Evolutionary conservation across 2,113 vertebrate species (phyloP), one percentile per base, ranked within the genome.

Genomic region (Corythoichthys haematopterus): DNA sequence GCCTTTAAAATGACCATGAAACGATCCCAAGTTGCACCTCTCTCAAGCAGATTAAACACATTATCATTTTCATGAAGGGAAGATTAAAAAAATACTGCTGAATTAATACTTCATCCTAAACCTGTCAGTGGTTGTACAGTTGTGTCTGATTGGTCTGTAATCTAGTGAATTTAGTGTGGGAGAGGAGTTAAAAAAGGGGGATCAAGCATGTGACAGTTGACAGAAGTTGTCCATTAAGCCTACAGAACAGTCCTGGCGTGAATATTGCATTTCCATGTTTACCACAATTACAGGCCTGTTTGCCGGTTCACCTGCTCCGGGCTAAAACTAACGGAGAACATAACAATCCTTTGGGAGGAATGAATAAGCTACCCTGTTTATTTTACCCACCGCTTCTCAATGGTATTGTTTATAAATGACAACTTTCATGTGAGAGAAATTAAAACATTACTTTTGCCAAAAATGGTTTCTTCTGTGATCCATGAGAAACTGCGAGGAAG

Each of bases 221-320:
- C 76, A 88, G 75, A 79, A 87, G 80, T 74, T 78, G 68, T 83
- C 84, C 82, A 84, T 87, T 82, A 80, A 68, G 78, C 4, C 40
- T 65, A 64, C 35, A 0, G 62, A 74, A 69, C 60, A 3, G 75
- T 66, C 76, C 65, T 81, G 72, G 70, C 71, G 75, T 79, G 74
- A 84, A 83, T 88, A 81, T 83, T 79, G 80, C 77, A 77, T 83
- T 84, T 84, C 78, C 55, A 36, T 72, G 66, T 85, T 85, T 77
- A 83, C 75, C 11, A 61, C 74, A 79, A 79, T 88, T 80, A 84
- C 65, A 79, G 76, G 66, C 68, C 64, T 74, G 78, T 76, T 81
- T 56, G 40, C 69, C 55, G 66, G 59, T 68, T 79, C 52, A 62
- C 78, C 79, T 81, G 83, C 80, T 69, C 59, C 76, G 79, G 74